Conservation (phyloP, 2,888 invertebrate genomes). For the Eilema sororculum region DNA sequence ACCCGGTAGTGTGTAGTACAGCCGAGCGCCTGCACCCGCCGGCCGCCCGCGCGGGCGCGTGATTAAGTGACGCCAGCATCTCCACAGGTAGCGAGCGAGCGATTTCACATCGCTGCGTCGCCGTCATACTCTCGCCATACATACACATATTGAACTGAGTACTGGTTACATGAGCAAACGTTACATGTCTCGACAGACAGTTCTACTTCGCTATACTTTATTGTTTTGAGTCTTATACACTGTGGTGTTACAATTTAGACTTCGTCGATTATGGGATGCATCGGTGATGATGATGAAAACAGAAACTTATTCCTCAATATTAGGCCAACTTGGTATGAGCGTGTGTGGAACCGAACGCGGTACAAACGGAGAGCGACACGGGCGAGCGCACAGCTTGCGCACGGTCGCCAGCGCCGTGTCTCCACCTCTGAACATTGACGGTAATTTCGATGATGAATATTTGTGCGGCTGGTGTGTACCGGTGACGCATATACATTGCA, state of each 20-base stretch:
- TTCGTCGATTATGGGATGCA: constrained; percentile 48
- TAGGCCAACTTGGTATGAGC: constrained; percentile 67
- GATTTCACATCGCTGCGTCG: constrained; percentile 17
- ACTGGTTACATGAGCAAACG: constrained; percentile 49
- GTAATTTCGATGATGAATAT: constrained; percentile 73
- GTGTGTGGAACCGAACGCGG: constrained; percentile 45
- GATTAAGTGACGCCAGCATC: constrained; percentile 10
- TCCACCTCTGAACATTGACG: constrained; percentile 75
- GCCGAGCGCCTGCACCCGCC: not conserved
- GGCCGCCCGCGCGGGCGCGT: constrained; percentile 4
- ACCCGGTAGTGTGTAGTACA: not conserved
- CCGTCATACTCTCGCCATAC: constrained; percentile 32
- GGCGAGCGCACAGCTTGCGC: constrained; percentile 41
- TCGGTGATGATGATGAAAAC: constrained; percentile 51
- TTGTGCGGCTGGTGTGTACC: constrained; percentile 63
- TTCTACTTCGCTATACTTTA: constrained; percentile 55
- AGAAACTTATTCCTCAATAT: constrained; percentile 61
- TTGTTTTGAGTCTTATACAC: constrained; percentile 64
- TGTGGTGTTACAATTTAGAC: constrained; percentile 56
- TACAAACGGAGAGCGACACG: constrained; percentile 38
- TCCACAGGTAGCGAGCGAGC: constrained; percentile 21
- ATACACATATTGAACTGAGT: constrained; percentile 37
- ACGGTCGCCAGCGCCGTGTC: not conserved
- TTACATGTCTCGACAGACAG: constrained; percentile 35
- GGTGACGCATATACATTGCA: constrained; percentile 54